These are phyloP conservation scores for Scylla paramamosain DNA, from an alignment of 1,140 invertebrate species.

Conservation along the genomic window DNA sequence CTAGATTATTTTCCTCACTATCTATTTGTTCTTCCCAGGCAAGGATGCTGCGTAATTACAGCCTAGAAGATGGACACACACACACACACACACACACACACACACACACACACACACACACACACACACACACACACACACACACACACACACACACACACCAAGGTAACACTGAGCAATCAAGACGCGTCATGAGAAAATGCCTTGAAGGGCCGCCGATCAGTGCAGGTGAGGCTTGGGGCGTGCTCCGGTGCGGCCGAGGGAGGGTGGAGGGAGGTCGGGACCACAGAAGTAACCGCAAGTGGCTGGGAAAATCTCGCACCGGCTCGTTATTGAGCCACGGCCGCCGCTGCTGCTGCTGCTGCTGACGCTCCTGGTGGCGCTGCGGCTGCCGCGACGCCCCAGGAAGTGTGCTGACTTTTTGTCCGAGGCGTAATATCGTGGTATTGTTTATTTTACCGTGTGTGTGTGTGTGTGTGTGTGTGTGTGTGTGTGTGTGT, in stretches of 20 bases:
- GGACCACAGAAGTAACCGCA: no score
- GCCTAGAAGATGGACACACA: background rate
- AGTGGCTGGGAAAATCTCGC: no score
- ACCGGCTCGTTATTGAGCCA: no score
- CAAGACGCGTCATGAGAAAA: no score
- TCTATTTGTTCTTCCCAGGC: background rate
- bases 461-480: constrained; percentile 35
- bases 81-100: constrained; percentile 60
- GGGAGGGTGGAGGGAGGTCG: no score
- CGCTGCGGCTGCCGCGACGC: background rate
- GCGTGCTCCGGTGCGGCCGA: no score
- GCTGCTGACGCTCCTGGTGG: background rate
- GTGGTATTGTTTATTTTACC: background rate
- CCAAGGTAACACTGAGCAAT: background rate
- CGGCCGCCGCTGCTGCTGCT: background rate
- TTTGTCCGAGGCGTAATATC: background rate
- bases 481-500: background rate
- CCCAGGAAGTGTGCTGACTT: no score
- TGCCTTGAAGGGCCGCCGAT: no score
- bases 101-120: constrained; percentile 61
- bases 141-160: constrained; percentile 58
- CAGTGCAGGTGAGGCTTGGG: no score
- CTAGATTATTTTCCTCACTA: background rate
- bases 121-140: constrained; percentile 61
- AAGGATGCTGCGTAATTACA: background rate